Base-by-base conservation (phyloP, 2,888 invertebrate species). In the Caenorhabditis imperialis region DNA sequence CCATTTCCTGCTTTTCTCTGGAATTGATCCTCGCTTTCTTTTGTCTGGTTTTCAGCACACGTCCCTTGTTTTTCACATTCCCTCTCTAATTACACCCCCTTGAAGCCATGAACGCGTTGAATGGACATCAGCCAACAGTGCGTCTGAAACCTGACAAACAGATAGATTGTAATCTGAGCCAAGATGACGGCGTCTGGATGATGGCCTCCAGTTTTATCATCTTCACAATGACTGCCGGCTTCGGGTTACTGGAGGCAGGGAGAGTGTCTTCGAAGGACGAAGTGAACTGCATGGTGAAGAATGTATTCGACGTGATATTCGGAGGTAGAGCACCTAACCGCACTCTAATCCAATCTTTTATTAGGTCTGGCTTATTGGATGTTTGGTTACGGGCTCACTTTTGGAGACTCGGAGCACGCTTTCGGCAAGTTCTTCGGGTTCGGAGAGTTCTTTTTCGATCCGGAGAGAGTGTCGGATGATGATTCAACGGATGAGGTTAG, bases 311-410 rank as follows among this genome's bases (percentile, higher is more conserved):
- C 85, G 94, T 96, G 57, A 93, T 94, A 0, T 91, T 96, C n/a
- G 74, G 74, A 50, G 73, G 73, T 54, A 18, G 38, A 7, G 14
- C 6, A 30, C 10, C 6, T 30, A 30, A 10, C 7, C 10, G 30
- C 30, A 30, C 30, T 7, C 10, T 30, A 30, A 53, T 38, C 37
- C 16, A 6, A 53, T 53, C 38, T 58, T 22, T 47, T 48, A 25
- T 48, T 25, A 6, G 96, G 94, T 73, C 89, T 94, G 14, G 94
- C 94, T 0, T 96, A 96, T 89, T 96, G 96, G 96, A 91, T 94
- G 47, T 95, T 96, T 88, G 96, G 96, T 0, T 96, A 93, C 89
- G 95, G 94, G 0, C 91, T 96, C 89, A 94, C 94, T 4, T 96
- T 94, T 86, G 96, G 95, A 22, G 72, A 75, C 35, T 65, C 65